Conservation (phyloP, 2,888 invertebrate species). For the Maniola hyperantus region DNA sequence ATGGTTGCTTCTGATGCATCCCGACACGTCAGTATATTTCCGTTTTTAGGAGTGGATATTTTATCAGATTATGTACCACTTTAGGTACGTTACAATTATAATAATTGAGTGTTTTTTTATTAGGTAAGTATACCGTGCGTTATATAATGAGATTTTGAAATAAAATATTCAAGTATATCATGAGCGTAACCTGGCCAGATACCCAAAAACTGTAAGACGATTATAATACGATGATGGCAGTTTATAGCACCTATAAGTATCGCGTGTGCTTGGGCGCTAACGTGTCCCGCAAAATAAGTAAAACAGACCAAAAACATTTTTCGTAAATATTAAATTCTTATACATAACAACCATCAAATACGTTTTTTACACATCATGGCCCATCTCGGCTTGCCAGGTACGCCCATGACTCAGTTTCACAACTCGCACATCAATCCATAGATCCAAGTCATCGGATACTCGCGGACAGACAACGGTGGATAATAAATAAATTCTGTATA, state of each 20-base stretch:
- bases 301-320: not conserved
- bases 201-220: not conserved
- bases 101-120: constrained; percentile 54
- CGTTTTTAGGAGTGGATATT: constrained; percentile 46
- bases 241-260: not conserved
- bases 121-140: constrained; percentile 46
- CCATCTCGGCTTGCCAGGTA: not conserved
- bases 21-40: no score
- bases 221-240: not conserved
- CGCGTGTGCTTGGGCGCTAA: not conserved
- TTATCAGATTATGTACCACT: constrained; percentile 44
- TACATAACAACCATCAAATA: not conserved
- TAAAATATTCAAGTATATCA: constrained; percentile 12
- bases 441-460: not conserved
- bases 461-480: constrained; percentile 45
- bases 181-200: not conserved
- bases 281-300: not conserved
- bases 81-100: constrained; percentile 35
- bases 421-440: constrained; percentile 21
- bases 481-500: constrained; percentile 72
- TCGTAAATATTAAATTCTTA: not conserved
- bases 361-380: not conserved
- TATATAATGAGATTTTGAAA: constrained; percentile 34
- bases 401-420: constrained; percentile 44
- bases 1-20: no score